phyloP scores from a whole-genome alignment of 1,140 invertebrate species.

The Latrodectus geometricus region DNA sequence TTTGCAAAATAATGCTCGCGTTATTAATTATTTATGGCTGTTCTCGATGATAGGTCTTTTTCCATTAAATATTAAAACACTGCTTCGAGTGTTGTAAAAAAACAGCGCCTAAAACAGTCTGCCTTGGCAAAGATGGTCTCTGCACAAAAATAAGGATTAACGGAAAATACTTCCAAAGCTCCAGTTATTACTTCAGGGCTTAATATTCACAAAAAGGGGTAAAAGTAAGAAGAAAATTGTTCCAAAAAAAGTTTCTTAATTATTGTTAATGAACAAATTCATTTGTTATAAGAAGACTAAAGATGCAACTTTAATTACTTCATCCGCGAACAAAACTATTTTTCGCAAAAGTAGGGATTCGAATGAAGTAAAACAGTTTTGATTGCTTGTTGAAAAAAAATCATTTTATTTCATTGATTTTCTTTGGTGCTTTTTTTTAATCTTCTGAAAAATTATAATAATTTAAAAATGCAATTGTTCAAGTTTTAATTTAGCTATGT shows the following conservation, averaged over 20 bases:
- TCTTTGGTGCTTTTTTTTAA: neutral
- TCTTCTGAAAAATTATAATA: neutral
- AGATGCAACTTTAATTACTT: constrained; percentile 58
- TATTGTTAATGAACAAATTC: constrained; percentile 59
- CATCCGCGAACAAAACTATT: constrained; percentile 29
- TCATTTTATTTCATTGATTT: neutral
- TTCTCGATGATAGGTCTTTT: constrained; percentile 58
- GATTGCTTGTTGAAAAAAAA: constrained; percentile 7
- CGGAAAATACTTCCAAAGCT: constrained; percentile 47
- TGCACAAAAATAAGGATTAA: constrained; percentile 43
- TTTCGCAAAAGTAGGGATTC: constrained; percentile 1
- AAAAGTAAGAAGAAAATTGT: neutral
- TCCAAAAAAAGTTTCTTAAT: constrained; percentile 52
- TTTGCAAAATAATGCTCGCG: constrained; percentile 51
- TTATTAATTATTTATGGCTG: constrained; percentile 56
- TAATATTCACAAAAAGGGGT: constrained; percentile 48
- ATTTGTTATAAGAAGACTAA: constrained; percentile 54
- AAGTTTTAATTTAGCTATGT: no score
- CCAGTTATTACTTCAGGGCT: constrained; percentile 41
- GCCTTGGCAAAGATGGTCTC: neutral
- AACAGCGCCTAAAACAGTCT: neutral
- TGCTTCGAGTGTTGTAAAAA: constrained; percentile 18
- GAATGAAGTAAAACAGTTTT: constrained; percentile 27
- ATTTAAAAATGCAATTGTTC: no score
- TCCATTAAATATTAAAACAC: constrained; percentile 58